A percentile compares a stretch with the other conserved stretches of the same genome.
phyloP scores from a whole-genome alignment of 2,113 vertebrate genomes.

The Amia ocellicauda region DNA sequence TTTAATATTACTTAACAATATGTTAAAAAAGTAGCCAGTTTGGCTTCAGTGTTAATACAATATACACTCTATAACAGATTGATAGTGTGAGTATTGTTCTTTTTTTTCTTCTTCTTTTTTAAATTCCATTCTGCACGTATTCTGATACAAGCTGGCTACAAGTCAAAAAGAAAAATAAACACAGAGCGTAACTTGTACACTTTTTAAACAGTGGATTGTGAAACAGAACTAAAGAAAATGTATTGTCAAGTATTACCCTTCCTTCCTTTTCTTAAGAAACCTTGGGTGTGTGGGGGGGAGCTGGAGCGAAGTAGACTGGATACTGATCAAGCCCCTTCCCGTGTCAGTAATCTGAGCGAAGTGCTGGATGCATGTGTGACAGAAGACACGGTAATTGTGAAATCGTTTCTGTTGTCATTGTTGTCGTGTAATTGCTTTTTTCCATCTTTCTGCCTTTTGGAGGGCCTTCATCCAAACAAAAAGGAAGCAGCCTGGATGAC shows the following conservation, averaged over 20 bases:
- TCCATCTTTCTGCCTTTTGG: constrained; percentile 38
- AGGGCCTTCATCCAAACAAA: constrained; percentile 68
- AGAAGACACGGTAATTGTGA: constrained; percentile 75
- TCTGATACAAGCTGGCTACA: constrained; percentile 89
- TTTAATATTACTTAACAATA: constrained; percentile 99
- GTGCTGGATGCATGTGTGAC: constrained; percentile 69
- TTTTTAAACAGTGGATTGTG: constrained; percentile 82
- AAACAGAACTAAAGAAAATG: constrained; percentile 73
- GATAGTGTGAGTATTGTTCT: constrained; percentile 92
- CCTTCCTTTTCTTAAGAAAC: constrained; percentile 57
- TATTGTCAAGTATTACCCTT: constrained; percentile 76
- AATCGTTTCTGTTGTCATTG: constrained; percentile 58
- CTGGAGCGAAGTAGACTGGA: constrained; percentile 64
- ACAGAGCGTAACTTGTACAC: constrained; percentile 87
- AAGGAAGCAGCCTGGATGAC: constrained; percentile 65
- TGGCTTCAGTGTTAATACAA: constrained; percentile 99
- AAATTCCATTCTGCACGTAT: constrained; percentile 85
- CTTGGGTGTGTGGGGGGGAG: constrained; percentile 47
- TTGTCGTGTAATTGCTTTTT: constrained; percentile 34
- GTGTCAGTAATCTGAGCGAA: constrained; percentile 67
- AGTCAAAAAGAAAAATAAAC: constrained; percentile 61
- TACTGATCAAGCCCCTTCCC: constrained; percentile 67
- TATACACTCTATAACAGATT: constrained; percentile 96
- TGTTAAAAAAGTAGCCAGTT: constrained; percentile 99
- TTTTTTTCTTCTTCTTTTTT: constrained; percentile 67